Evolutionary conservation across 2,888 invertebrate species (phyloP).

Genomic region (Hyposoter didymator): DNA sequence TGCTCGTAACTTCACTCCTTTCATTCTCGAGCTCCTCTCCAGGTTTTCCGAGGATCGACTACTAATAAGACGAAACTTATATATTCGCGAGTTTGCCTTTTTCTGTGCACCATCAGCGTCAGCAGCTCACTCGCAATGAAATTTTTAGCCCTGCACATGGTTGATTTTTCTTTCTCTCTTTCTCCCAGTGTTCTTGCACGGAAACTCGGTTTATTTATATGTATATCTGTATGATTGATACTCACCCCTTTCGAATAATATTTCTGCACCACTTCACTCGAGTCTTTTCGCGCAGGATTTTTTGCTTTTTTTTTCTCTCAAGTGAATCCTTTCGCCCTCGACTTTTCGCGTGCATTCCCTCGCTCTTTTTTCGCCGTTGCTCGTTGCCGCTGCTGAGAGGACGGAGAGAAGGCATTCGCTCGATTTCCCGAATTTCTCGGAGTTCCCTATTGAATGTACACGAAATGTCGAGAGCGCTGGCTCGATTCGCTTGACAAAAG

Average conservation of each 20-base stretch:
- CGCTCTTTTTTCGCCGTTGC: conserved; percentile 23
- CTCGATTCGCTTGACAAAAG: conserved; percentile 51
- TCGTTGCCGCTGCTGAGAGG: neutral
- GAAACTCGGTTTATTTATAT: conserved; percentile 1
- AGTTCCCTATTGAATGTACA: conserved; percentile 25
- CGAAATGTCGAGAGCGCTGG: conserved; percentile 37
- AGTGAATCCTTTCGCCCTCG: conserved; percentile 11
- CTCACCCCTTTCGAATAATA: conserved; percentile 64
- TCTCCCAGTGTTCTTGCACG: neutral
- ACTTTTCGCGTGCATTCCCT: conserved; percentile 54
- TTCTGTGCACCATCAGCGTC: conserved; percentile 27
- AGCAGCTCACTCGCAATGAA: conserved; percentile 56
- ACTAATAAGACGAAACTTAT: conserved; percentile 61
- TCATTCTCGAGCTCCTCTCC: neutral
- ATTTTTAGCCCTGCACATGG: conserved; percentile 50
- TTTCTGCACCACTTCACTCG: conserved; percentile 62
- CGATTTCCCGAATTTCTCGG: conserved; percentile 57
- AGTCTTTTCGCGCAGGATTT: conserved; percentile 52
- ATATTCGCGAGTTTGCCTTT: conserved; percentile 53
- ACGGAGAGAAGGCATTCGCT: conserved; percentile 46
- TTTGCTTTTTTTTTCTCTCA: conserved; percentile 4
- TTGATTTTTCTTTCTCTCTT: conserved; percentile 34
- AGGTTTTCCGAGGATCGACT: conserved; percentile 51
- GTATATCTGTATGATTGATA: conserved; percentile 22
- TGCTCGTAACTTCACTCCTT: neutral